phyloP scores from a whole-genome alignment of 2,113 vertebrate genomes.

The Seriola rivoliana region DNA sequence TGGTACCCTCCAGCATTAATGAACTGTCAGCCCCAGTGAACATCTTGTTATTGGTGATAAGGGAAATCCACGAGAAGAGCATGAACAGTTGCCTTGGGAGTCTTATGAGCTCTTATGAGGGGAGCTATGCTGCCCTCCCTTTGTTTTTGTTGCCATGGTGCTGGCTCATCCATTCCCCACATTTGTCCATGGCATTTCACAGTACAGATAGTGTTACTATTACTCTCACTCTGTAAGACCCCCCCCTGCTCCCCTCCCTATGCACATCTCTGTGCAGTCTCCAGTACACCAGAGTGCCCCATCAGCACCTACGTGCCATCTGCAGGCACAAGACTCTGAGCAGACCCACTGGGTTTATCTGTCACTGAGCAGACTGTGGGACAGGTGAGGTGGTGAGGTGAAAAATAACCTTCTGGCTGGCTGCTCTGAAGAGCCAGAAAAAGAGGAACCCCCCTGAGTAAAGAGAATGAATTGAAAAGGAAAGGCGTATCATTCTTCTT shows the following conservation, averaged over 20 bases:
- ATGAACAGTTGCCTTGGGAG: constrained; percentile 56
- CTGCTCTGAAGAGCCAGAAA: constrained; percentile 23
- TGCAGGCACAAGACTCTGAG: constrained; percentile 52
- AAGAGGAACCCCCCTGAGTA: constrained; percentile 30
- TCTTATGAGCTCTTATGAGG: constrained; percentile 2
- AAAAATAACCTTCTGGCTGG: constrained; percentile 69
- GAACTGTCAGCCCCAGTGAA: constrained; percentile 55
- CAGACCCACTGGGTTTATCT: constrained; percentile 64
- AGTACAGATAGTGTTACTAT: constrained; percentile 61
- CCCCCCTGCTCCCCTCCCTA: background rate
- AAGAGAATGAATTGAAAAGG: constrained; percentile 29
- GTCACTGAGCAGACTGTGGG: constrained; percentile 54
- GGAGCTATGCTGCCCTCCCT: constrained; percentile 41
- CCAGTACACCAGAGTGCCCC: constrained; percentile 53
- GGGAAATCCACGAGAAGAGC: constrained; percentile 62
- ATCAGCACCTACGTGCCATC: constrained; percentile 72
- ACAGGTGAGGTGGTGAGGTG: constrained; percentile 68
- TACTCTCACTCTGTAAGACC: constrained; percentile 41
- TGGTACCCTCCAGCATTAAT: constrained; percentile 51
- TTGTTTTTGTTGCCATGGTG: constrained; percentile 76
- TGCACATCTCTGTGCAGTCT: constrained; percentile 32
- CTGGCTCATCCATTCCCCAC: constrained; percentile 52
- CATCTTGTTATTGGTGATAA: constrained; percentile 70
- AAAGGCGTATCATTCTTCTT: constrained; percentile 35
- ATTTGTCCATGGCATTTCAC: constrained; percentile 57